Conservation (phyloP, 2,113 vertebrate species). For the Panurus biarmicus region DNA sequence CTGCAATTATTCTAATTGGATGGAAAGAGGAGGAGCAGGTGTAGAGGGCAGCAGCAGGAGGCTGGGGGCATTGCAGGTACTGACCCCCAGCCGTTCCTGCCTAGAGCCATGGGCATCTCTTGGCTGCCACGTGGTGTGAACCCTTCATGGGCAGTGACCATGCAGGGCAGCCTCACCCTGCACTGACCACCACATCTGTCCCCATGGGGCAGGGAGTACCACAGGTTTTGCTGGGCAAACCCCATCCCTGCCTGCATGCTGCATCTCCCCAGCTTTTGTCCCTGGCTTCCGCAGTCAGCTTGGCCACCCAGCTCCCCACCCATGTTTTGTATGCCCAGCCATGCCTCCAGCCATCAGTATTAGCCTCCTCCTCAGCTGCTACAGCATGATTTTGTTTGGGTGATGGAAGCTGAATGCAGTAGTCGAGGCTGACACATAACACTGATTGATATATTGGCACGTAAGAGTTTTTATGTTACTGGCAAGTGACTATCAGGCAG, state of each 20-base stretch:
- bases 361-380: not conserved
- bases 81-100: accelerated
- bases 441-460: slow-evolving; percentile 29
- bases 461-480: slow-evolving; percentile 13
- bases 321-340: not conserved
- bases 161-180: not conserved
- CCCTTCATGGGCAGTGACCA: accelerated
- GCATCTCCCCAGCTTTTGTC: not conserved
- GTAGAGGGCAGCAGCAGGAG: not conserved
- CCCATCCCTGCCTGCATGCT: not conserved
- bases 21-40: not conserved
- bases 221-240: not conserved
- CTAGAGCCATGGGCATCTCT: not conserved
- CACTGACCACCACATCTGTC: accelerated
- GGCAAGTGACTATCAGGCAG: slow-evolving; percentile 32
- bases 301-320: not conserved
- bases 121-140: accelerated
- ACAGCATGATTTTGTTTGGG: not conserved
- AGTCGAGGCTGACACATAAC: slow-evolving; percentile 30
- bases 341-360: not conserved
- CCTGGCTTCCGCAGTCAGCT: not conserved
- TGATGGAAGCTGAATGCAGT: slow-evolving; percentile 13
- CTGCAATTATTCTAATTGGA: not conserved
- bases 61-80: not conserved
- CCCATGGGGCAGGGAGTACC: not conserved